Base-by-base conservation (phyloP, 23 tunicate genomes). In the Clavelina lepadiformis region DNA sequence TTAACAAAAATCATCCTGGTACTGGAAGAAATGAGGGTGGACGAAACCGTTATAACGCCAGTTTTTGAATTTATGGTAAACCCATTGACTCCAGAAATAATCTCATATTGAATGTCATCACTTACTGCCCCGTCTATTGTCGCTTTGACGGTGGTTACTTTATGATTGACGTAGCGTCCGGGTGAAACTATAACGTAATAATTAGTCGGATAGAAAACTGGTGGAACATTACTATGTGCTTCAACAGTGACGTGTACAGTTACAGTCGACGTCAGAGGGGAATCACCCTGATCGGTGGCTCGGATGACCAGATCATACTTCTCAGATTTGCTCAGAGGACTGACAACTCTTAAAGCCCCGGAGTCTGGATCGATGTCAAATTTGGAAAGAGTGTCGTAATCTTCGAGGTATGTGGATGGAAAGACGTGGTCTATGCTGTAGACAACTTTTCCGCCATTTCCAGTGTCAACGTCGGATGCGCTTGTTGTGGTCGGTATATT, bases 391-490 rank as follows among this genome's bases (percentile, higher is more conserved):
- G 41, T 38, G 31, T 62, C 47, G 0, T 19, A 20, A 23, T 0
- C 33, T 5, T 7, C 23, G 2, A 28, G 28, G 3, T 47, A 46
- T 28, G 27, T 18, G 11, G 30, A 11, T 5, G 78, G 31, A 8
- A 11, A 36, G 22, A 50, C 72, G n/a, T 19, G 21, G 28, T 0
- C 36, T 27, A 91, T 63, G 74, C 35, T 18, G 52, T 69, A 76
- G 3, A n/a, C 30, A 11, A 84, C 63, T 2, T 82, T 73, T 13
- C 68, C 74, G 30, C 62, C 50, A 3, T 11, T 24, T n/a, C 72
- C 77, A 35, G 8, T 29, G 58, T 86, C 95, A 15, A 51, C 56
- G 53, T 86, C 95, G 11, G 75, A 65, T 3, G 95, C 95, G 24
- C 1, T 35, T 5, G 78, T 61, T n/a, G 35, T 46, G 29, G 44